Percentiles rank a stretch among this genome's conserved stretches.
Evolutionary conservation across 2,113 vertebrate genomes (phyloP).

Genomic region (Pygoscelis antarcticus): DNA sequence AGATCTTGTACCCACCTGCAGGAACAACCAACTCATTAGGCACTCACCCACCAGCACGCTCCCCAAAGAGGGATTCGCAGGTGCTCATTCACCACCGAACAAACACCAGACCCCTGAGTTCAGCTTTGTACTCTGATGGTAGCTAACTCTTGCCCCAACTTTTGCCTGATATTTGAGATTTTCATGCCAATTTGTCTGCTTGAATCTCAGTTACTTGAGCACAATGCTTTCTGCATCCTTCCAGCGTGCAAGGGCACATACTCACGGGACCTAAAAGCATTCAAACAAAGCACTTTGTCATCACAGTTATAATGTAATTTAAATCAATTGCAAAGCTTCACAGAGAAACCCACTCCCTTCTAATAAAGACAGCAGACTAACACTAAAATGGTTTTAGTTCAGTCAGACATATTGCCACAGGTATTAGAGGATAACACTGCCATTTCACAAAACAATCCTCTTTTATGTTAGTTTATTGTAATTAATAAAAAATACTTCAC

Average conservation of each 20-base stretch:
- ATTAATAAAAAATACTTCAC: neutral
- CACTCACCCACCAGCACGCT: rapidly evolving
- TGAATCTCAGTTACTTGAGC: neutral
- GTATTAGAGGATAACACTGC: neutral
- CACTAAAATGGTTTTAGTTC: neutral
- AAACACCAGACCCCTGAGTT: rapidly evolving
- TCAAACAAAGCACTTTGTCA: neutral
- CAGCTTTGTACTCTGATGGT: neutral
- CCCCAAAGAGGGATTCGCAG: neutral
- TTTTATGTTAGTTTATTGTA: neutral
- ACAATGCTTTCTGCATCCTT: neutral
- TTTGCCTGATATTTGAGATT: neutral
- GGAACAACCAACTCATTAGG: neutral
- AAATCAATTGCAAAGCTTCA: neutral
- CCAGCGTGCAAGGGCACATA: neutral
- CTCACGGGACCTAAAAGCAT: neutral
- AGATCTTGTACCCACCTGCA: neutral
- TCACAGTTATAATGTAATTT: neutral
- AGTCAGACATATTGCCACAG: neutral
- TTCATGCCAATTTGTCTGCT: neutral
- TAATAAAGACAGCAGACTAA: neutral
- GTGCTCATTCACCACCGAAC: neutral
- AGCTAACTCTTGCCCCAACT: neutral
- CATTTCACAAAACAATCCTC: neutral
- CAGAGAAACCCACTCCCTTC: neutral